Evolutionary conservation across 1,140 invertebrate species (phyloP).

Genomic region (Papilio machaon): DNA sequence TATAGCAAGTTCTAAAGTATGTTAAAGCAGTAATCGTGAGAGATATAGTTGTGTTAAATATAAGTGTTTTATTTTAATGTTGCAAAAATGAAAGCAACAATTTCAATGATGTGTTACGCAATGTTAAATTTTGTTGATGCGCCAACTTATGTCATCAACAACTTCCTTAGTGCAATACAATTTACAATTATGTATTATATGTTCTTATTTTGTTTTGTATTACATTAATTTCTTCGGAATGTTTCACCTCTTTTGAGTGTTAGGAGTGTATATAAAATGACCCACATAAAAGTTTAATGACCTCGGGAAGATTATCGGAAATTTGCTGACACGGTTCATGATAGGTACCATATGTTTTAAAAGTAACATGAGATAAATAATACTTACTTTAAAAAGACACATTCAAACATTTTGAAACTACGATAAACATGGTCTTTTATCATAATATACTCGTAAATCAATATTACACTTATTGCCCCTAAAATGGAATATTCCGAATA

Average conservation of each 20-base stretch:
- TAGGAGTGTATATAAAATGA: too few species aligned
- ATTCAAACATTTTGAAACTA: not conserved
- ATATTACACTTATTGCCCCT: not conserved
- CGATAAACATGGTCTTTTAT: too few species aligned
- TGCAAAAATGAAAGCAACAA: not conserved
- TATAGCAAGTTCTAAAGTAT: not conserved
- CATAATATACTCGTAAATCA: too few species aligned
- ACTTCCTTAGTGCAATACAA: slow-evolving; percentile 1
- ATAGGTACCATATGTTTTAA: too few species aligned
- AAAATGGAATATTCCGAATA: not conserved
- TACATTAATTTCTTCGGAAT: not conserved
- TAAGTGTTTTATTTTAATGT: not conserved
- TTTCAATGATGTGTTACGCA: slow-evolving; percentile 4
- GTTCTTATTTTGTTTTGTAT: not conserved
- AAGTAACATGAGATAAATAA: too few species aligned
- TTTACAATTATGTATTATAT: not conserved
- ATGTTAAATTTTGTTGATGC: slow-evolving; percentile 1
- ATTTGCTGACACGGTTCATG: not conserved
- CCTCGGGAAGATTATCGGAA: not conserved
- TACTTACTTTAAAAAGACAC: not conserved
- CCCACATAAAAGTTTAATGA: not conserved
- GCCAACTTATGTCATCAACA: slow-evolving; percentile 13
- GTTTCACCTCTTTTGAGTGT: too few species aligned
- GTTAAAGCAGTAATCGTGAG: not conserved
- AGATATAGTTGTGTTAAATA: not conserved